These are phyloP conservation scores for Crotalus viridis DNA, from an alignment of 2,113 vertebrate species.

Conservation along the genomic window DNA sequence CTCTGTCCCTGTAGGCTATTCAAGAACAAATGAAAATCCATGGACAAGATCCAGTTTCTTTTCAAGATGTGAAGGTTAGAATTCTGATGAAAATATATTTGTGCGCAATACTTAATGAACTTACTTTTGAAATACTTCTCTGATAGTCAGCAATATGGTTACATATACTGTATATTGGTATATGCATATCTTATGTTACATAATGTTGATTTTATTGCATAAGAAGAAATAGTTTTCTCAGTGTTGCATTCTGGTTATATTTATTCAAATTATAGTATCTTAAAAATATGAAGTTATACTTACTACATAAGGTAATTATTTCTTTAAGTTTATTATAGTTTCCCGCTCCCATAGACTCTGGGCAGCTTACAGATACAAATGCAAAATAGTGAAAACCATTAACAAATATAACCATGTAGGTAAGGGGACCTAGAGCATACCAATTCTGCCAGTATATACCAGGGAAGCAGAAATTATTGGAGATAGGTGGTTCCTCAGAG, in stretches of 20 bases:
- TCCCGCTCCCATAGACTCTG: not conserved
- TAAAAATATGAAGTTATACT: not conserved
- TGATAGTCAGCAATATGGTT: not conserved
- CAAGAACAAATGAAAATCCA: slow-evolving; percentile 98
- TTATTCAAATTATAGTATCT: not conserved
- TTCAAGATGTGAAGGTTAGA: slow-evolving; percentile 95
- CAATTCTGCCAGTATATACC: not conserved
- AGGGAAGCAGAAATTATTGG: not conserved
- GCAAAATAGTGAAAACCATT: not conserved
- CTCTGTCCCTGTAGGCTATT: slow-evolving; percentile 80
- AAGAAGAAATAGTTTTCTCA: not conserved
- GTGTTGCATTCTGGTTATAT: not conserved
- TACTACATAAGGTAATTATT: not conserved
- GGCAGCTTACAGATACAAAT: not conserved
- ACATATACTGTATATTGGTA: not conserved
- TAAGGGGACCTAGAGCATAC: not conserved
- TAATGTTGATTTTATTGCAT: not conserved
- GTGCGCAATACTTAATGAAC: not conserved
- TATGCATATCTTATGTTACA: not conserved
- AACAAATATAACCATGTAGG: not conserved
- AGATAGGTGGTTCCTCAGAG: not conserved
- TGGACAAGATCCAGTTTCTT: slow-evolving; percentile 92
- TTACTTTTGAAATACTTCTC: not conserved
- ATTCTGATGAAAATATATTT: slow-evolving; percentile 36
- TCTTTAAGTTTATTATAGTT: not conserved